Evolutionary conservation across 2,113 vertebrate species (phyloP).

Genomic region (Tichodroma muraria): DNA sequence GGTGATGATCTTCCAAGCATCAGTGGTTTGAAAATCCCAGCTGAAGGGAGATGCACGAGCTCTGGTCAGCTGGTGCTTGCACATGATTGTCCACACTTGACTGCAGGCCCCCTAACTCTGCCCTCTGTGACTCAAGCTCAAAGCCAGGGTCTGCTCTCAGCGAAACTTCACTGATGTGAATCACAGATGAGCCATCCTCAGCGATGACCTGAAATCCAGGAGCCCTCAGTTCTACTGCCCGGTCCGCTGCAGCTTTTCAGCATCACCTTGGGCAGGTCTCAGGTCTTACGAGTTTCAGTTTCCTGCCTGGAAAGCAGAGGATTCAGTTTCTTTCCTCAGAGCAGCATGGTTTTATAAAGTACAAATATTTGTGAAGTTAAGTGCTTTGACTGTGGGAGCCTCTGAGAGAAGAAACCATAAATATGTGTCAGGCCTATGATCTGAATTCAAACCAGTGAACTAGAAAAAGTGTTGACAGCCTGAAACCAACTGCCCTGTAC

Average conservation of each 20-base stretch:
- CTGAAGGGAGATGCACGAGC: background rate
- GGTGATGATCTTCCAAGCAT: background rate
- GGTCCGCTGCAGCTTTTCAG: background rate
- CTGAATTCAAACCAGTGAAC: slow-evolving; percentile 24
- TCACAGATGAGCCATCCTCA: background rate
- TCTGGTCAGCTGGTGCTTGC: background rate
- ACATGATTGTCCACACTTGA: background rate
- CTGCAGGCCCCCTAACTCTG: background rate
- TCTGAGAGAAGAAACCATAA: slow-evolving; percentile 10
- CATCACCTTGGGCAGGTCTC: background rate
- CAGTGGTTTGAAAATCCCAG: background rate
- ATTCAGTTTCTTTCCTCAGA: background rate
- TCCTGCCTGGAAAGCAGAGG: background rate
- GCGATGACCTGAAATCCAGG: background rate
- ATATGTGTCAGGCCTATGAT: slow-evolving; percentile 19
- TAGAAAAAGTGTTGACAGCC: slow-evolving; percentile 47
- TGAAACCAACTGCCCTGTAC: slow-evolving; percentile 18
- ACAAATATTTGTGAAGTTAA: background rate
- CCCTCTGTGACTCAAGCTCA: background rate
- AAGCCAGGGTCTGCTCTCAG: background rate
- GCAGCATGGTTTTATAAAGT: background rate
- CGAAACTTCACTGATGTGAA: background rate
- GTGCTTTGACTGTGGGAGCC: background rate
- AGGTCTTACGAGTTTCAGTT: background rate
- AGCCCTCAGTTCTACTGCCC: background rate